Evolutionary conservation across 2,888 invertebrate genomes (phyloP), one percentile per base, ranked within the genome.

Genomic region (Cephus rjabovi): DNA sequence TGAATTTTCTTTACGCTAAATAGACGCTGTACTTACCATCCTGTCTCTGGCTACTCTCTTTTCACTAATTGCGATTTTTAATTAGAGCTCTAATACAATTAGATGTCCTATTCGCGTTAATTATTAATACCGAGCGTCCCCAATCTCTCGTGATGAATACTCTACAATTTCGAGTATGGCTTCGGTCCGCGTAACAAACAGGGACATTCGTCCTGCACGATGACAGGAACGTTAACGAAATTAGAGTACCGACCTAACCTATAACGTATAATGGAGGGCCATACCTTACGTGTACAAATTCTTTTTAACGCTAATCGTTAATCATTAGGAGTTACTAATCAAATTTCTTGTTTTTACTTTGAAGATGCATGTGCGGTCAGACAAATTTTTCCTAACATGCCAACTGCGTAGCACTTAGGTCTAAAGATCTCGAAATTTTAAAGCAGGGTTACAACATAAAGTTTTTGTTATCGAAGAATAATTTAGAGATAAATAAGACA

Each of bases 41-140:
- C 23, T 56, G 56, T 56, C 56, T 56, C 56, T 56, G 56, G 56
- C 23, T 23, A 56, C 56, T 56, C 23, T 56, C 56, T 23, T 56
- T 15, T 82, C 82, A 81, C 84, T 86, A 85, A 86, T 88, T 86
- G 86, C 83, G 79, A 87, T 86, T 88, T 86, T 88, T 86, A 85
- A 88, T 88, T 87, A 85, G 81, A 83, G 81, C 82, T 83, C 82
- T 86, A 82, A 87, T 86, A 82, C 84, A 82, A 87, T 86, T 85
- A 84, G 79, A 78, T 69, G 76, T 82, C 82, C 83, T 79, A 81
- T 83, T 82, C 79, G 77, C 77, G 80, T 81, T 82, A 85, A 87
- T 87, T 83, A 86, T 87, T 87, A 84, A 87, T 85, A 78, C 71
- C 31, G 71, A 56, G 74, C 34, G 73, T 15, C 76, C 34, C 35